Conservation (phyloP, 1,140 invertebrate species). For the Caenorhabditis inopinata region DNA sequence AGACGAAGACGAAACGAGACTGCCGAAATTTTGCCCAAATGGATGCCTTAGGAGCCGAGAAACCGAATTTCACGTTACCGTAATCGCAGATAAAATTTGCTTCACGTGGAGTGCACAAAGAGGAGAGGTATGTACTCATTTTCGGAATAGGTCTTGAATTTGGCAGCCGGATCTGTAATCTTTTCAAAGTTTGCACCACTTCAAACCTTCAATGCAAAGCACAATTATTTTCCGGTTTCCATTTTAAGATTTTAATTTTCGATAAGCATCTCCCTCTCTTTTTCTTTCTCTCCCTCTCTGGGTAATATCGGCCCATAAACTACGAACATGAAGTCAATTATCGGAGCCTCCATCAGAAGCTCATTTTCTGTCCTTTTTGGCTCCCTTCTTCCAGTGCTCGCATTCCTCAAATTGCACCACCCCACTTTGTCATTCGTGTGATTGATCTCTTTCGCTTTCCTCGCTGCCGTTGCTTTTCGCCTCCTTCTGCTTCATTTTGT, state of each 20-base stretch:
- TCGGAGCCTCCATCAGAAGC: conserved; percentile 9
- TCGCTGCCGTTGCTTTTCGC: not conserved
- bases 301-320: conserved; percentile 19
- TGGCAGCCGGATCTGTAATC: too few relatives aligned
- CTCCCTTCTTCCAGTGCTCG: not conserved
- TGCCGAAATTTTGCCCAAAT: too few relatives aligned
- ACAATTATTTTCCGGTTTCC: not conserved
- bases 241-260: not conserved
- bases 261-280: not conserved
- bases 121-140: too few relatives aligned
- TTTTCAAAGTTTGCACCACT: too few relatives aligned
- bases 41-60: too few relatives aligned
- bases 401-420: not conserved
- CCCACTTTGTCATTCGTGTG: conserved; percentile 21
- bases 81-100: too few relatives aligned
- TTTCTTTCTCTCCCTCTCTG: too few relatives aligned
- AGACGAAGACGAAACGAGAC: too few relatives aligned
- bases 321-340: conserved; percentile 9
- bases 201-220: too few relatives aligned
- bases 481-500: not conserved
- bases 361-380: not conserved
- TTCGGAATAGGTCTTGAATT: too few relatives aligned
- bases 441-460: not conserved
- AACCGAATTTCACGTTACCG: too few relatives aligned
- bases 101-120: too few relatives aligned